Percentiles rank a stretch among this genome's conserved stretches.
phyloP scores from a whole-genome alignment of 1,140 invertebrate genomes.

The Psilanteris sp. region DNA sequence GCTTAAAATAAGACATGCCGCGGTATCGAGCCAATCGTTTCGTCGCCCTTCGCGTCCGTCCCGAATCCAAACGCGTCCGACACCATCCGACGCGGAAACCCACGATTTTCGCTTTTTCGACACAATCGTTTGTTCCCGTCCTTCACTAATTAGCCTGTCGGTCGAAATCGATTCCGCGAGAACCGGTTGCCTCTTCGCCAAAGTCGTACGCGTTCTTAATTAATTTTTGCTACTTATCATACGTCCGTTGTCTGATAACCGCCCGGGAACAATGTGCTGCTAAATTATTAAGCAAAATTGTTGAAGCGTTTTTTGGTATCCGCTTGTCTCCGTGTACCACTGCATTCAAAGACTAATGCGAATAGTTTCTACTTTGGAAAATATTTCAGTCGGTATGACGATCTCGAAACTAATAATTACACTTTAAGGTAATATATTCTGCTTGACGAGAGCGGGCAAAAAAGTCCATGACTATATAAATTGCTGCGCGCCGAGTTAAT shows the following conservation, averaged over 20 bases:
- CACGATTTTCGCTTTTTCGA: too few species aligned
- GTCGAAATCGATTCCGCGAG: too few species aligned
- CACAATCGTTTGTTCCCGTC: too few species aligned
- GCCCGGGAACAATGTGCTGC: constrained; percentile 28
- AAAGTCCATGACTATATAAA: constrained; percentile 20
- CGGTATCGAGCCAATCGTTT: too few species aligned
- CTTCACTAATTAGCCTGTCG: too few species aligned
- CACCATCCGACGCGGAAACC: too few species aligned
- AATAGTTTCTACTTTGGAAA: constrained; percentile 37
- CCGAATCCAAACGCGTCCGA: too few species aligned
- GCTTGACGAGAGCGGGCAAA: constrained; percentile 1
- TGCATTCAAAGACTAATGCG: constrained; percentile 47
- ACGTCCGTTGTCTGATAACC: constrained; percentile 13
- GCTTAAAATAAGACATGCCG: too few species aligned
- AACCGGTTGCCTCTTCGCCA: too few species aligned
- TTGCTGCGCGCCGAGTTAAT: constrained; percentile 19
- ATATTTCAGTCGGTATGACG: constrained; percentile 49
- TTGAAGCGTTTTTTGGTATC: constrained; percentile 22
- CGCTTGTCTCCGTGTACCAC: constrained; percentile 29
- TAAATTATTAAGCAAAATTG: constrained; percentile 45
- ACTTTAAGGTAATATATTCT: constrained; percentile 44
- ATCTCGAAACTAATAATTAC: constrained; percentile 55
- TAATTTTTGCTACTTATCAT: constrained; percentile 17
- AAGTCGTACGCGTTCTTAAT: too few species aligned
- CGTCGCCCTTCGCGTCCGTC: too few species aligned